Evolutionary conservation across 1,140 invertebrate genomes (phyloP), one percentile per base, ranked within the genome.

Genomic region (Coptotermes formosanus): DNA sequence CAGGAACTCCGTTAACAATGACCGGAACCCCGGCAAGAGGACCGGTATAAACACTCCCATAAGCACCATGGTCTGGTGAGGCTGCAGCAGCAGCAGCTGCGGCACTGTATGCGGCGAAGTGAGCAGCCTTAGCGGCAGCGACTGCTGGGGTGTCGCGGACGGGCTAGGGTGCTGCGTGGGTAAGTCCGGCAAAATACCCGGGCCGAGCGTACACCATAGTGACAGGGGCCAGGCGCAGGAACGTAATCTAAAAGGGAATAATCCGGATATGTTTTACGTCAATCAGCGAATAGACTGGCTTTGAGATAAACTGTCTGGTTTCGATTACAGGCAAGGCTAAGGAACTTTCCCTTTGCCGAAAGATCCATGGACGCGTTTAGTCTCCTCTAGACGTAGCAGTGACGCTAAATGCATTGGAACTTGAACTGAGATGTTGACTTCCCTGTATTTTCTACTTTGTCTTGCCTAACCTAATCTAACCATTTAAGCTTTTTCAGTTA

Each of bases 121-220:
- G 90, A 19, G 87, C 88, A 59, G 87, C 86, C 83, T 88, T 90
- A 75, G 90, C 90, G 55, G 88, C 88, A 44, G 86, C 81, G 12
- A 90, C 89, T 82, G 89, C 89, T 12, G 89, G 88, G 30, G 89
- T 89, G 69, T 88, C 87, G 1, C 89, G 88, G 1, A 90, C 88
- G 84, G 88, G 86, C 87, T 82, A 11, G 88, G 87, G 9, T 87
- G 87, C 38, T 89, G 88, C 32, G 83, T 52, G 6, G 87, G 87
- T 82, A 25, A 87, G 87, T 30, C 87, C 89, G 3, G 89, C 89
- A 11, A 86, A 86, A 48, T 87, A 85, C 55, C 89, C 89, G 87
- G 83, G 43, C 7, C 89, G 83, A 11, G 87, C 52, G 25, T 59
- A 30, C 25, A 30, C 64, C 25, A 14, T 30, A 75, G 8, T 75